Percentiles rank a stretch among this genome's conserved stretches.
These are phyloP conservation scores for Leptobrachium leishanense DNA, from an alignment of 2,113 vertebrate species.

Conservation along the genomic window DNA sequence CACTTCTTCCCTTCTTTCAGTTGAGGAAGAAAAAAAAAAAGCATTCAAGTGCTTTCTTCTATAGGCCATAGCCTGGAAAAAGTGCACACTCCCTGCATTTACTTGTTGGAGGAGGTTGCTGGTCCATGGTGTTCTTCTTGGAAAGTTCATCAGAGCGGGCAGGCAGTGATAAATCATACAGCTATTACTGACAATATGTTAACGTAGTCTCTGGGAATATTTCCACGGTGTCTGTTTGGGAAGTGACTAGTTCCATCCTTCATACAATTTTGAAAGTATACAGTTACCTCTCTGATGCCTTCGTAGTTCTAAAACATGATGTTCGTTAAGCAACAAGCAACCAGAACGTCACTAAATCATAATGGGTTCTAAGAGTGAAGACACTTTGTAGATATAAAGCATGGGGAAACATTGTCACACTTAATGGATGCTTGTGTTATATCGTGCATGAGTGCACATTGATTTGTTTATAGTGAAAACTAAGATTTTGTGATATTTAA, in stretches of 20 bases:
- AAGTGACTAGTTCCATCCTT: conserved; percentile 40
- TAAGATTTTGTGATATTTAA: too few species aligned
- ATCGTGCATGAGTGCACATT: too few species aligned
- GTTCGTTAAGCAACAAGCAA: conserved; percentile 25
- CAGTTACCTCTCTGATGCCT: conserved; percentile 24
- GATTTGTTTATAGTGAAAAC: too few species aligned
- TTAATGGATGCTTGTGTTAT: not conserved
- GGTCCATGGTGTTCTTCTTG: conserved; percentile 14
- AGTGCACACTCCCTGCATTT: not conserved
- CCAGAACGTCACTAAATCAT: conserved; percentile 23
- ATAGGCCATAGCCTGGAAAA: conserved; percentile 10
- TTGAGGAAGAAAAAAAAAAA: not conserved
- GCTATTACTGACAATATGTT: conserved; percentile 45
- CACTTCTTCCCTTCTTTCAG: conserved; percentile 10
- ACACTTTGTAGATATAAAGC: not conserved
- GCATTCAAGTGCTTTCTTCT: not conserved
- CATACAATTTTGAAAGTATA: conserved; percentile 33
- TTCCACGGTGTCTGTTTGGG: conserved; percentile 31
- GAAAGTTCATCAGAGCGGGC: conserved; percentile 27
- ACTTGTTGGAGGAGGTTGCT: conserved; percentile 6
- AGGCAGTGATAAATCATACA: conserved; percentile 39
- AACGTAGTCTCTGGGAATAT: conserved; percentile 38
- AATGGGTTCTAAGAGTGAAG: not conserved
- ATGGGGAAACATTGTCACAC: too few species aligned
- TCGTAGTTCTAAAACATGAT: conserved; percentile 18